These are phyloP conservation scores for Scophthalmus maximus DNA, from an alignment of 2,113 vertebrate genomes.

Conservation along the genomic window DNA sequence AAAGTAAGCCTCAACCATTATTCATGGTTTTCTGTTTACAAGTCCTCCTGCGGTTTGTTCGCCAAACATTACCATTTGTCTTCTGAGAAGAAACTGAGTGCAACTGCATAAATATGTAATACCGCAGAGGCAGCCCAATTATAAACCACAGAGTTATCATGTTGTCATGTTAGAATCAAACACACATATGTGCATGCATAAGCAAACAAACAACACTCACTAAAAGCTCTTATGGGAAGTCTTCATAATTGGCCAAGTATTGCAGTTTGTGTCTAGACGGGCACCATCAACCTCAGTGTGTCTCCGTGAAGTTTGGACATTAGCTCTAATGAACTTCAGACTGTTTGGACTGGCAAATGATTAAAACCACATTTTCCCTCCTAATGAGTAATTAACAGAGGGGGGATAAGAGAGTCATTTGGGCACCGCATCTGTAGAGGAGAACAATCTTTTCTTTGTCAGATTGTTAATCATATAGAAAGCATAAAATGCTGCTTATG, in stretches of 20 bases:
- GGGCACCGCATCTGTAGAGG: constrained; percentile 18
- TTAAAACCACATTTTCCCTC: constrained; percentile 71
- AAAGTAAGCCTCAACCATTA: not conserved
- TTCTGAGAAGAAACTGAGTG: not conserved
- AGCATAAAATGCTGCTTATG: constrained; percentile 8
- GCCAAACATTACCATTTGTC: constrained; percentile 18
- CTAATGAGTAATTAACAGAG: constrained; percentile 75
- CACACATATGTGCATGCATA: constrained; percentile 1
- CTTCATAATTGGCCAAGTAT: constrained; percentile 44
- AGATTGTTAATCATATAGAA: constrained; percentile 27
- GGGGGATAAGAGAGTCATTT: constrained; percentile 43
- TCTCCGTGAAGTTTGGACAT: constrained; percentile 60
- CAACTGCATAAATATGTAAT: constrained; percentile 21
- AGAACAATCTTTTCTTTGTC: constrained; percentile 40
- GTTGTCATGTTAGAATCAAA: constrained; percentile 12
- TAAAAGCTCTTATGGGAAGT: constrained; percentile 28
- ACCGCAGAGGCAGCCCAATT: constrained; percentile 22
- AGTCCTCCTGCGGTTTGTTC: not conserved
- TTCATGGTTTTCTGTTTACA: not conserved
- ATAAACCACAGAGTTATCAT: constrained; percentile 36
- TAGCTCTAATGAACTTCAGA: constrained; percentile 71
- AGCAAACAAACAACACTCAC: constrained; percentile 33
- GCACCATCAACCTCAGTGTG: constrained; percentile 42
- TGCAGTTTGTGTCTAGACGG: constrained; percentile 37
- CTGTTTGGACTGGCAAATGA: constrained; percentile 50